These are phyloP conservation scores for Miltochrista miniata DNA, from an alignment of 2,888 invertebrate species.

Conservation along the genomic window DNA sequence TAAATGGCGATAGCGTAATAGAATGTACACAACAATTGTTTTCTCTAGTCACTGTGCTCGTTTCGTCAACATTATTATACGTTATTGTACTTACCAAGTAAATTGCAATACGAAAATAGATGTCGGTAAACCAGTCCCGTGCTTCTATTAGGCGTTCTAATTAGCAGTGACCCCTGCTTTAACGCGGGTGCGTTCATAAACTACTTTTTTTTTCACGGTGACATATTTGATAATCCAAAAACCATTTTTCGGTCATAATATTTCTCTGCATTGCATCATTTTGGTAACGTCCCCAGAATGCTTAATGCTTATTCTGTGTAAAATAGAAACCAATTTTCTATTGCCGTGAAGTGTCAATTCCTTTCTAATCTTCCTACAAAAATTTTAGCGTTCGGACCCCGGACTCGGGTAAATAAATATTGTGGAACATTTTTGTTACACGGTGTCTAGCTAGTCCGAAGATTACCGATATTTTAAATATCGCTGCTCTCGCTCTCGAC, in stretches of 20 bases:
- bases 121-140: constrained; percentile 44
- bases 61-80: constrained; percentile 32
- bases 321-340: too few relatives aligned
- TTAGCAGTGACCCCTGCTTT: constrained; percentile 50
- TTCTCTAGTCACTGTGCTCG: constrained; percentile 56
- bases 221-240: too few relatives aligned
- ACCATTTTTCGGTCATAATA: too few relatives aligned
- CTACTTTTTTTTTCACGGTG: too few relatives aligned
- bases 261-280: too few relatives aligned
- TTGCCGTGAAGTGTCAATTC: too few relatives aligned
- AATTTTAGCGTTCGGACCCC: too few relatives aligned
- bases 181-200: constrained; percentile 1
- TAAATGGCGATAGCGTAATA: constrained; percentile 59
- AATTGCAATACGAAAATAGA: constrained; percentile 42
- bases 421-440: too few relatives aligned
- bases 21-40: constrained; percentile 45
- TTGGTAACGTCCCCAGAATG: too few relatives aligned
- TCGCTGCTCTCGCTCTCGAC: too few relatives aligned
- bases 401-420: neutral
- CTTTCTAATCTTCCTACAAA: too few relatives aligned
- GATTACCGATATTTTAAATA: neutral
- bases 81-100: constrained; percentile 16
- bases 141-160: constrained; percentile 59
- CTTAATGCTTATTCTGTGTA: too few relatives aligned
- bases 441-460: neutral